phyloP scores from a whole-genome alignment of 2,113 vertebrate species.

The Sialia sialis region DNA sequence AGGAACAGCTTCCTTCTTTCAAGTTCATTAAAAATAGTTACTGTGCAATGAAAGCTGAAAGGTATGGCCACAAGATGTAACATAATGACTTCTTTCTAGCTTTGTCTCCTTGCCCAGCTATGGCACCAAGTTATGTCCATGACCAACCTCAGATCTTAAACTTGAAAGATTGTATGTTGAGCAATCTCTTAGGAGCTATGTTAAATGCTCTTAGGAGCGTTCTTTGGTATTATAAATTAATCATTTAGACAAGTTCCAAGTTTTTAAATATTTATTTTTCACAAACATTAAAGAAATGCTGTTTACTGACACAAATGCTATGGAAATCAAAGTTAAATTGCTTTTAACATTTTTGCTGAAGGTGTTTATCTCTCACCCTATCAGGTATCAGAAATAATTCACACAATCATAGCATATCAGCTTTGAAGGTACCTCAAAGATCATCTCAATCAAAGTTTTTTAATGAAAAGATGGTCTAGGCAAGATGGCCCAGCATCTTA shows the following conservation, averaged over 20 bases:
- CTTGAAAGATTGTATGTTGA: background rate
- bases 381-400: background rate
- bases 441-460: background rate
- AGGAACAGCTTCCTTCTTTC: slow-evolving; percentile 23
- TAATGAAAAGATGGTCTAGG: background rate
- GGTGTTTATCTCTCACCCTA: background rate
- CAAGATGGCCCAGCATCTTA: background rate
- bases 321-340: background rate
- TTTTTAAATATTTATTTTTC: background rate
- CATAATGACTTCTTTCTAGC: background rate
- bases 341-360: background rate
- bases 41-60: background rate
- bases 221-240: background rate
- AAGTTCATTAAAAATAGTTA: background rate
- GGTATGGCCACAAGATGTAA: background rate
- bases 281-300: background rate
- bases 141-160: background rate
- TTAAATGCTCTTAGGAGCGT: background rate
- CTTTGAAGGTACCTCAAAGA: background rate
- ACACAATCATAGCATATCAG: background rate
- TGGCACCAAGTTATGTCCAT: background rate
- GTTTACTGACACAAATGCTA: background rate
- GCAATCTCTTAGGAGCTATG: background rate
- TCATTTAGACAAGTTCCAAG: background rate
- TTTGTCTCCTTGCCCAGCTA: background rate